phyloP scores from a whole-genome alignment of 2,797 vertebrate genomes.

The Champsocephalus gunnari region DNA sequence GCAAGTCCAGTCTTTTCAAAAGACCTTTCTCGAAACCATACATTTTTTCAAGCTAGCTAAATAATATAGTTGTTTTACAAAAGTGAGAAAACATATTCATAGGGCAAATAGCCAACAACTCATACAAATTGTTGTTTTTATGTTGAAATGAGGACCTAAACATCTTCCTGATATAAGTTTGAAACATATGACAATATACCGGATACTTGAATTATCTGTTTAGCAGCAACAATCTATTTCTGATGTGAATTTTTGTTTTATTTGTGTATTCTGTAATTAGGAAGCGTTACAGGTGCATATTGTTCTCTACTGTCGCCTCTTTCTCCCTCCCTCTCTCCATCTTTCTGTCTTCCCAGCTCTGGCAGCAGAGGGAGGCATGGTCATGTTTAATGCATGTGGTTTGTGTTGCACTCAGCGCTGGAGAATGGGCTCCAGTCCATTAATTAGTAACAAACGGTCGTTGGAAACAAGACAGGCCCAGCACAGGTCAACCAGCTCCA shows the following conservation, averaged over 20 bases:
- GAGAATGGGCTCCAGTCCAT: slow-evolving; percentile 84
- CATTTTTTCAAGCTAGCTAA: slow-evolving; percentile 38
- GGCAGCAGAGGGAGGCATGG: slow-evolving; percentile 69
- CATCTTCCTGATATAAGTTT: not conserved
- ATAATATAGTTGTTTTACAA: slow-evolving; percentile 15
- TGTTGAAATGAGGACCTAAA: not conserved
- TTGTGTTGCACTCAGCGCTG: slow-evolving; percentile 81
- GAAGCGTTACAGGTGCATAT: slow-evolving; percentile 29
- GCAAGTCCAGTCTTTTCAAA: slow-evolving; percentile 63
- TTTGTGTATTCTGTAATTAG: slow-evolving; percentile 19
- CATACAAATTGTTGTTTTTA: not conserved
- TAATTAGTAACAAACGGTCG: slow-evolving; percentile 85
- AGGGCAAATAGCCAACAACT: not conserved
- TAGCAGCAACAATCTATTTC: not conserved
- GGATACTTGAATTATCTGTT: not conserved
- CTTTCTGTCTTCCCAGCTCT: slow-evolving; percentile 62
- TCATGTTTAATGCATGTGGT: slow-evolving; percentile 87
- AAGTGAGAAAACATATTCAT: slow-evolving; percentile 2
- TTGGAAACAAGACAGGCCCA: slow-evolving; percentile 83
- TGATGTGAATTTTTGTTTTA: not conserved
- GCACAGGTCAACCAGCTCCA: slow-evolving; percentile 78
- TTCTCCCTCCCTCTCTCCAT: slow-evolving; percentile 46
- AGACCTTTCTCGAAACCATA: slow-evolving; percentile 49
- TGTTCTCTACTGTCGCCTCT: slow-evolving; percentile 13
- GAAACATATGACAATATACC: not conserved